Base-by-base conservation (phyloP, 2,888 invertebrate genomes). In the Cyclophora punctaria region DNA sequence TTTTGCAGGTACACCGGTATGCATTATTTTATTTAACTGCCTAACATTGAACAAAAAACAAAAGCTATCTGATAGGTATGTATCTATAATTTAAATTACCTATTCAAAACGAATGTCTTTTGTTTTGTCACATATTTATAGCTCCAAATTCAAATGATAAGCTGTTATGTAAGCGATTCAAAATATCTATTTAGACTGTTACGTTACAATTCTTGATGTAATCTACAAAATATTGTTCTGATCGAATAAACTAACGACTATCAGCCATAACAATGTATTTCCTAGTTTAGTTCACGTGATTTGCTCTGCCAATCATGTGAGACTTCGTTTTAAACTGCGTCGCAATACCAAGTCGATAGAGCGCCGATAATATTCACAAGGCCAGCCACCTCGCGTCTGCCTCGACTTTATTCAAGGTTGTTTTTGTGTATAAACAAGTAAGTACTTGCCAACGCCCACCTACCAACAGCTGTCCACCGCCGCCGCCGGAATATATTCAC, bases 381-480 rank as follows among this genome's bases (percentile, higher is more conserved):
- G 76, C 74, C 71, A 71, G 65, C 71, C 56, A 75, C 73, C 75
- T 72, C 69, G 66, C 63, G 51, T 59, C 65, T 60, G 62, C 52
- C 59, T 44, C 53, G 57, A 51, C 60, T 54, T 55, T 55, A 53
- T 52, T 66, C 87, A 88, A 88, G 87, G 87, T 84, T 84, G 71
- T 69, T 77, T 78, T 88, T 88, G 87, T 88, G 76, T 88, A 73
- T 84, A 87, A 87, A 86, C 86, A 86, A 56, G 54, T 53, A 48
- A 53, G 52, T 55, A 53, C 57, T 56, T 63, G 58, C 3, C 41
- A 43, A 20, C 44, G 33, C 6, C 33, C 33, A 33, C 50, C 52
- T 49, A 48, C 52, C 47, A 61, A 56, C 44, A 51, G 51, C 48
- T n/a, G 41, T 37, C 59, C 48, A 56, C 70, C 65, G 61, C 51